Conservation (phyloP, 2,888 invertebrate species). For the Acleris literana region DNA sequence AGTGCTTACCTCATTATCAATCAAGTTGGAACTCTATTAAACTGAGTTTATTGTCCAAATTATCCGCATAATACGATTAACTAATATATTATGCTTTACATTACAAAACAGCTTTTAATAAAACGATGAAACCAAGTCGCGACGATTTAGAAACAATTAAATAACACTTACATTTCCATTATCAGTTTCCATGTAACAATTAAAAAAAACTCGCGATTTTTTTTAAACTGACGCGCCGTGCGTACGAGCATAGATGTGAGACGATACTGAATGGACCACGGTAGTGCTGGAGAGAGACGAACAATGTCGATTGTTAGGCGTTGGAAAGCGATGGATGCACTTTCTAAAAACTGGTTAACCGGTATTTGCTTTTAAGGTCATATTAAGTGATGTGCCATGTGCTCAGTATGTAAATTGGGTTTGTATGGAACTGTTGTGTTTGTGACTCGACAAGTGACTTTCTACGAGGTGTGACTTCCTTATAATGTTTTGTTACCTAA, state of each 20-base stretch:
- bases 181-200: conserved; percentile 40
- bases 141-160: conserved; percentile 2
- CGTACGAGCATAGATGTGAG: conserved; percentile 49
- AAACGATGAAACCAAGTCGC: not conserved
- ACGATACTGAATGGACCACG: conserved; percentile 50
- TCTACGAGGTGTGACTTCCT: not conserved
- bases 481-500: too few relatives aligned
- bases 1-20: too few relatives aligned
- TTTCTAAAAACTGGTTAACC: conserved; percentile 72
- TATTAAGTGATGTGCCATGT: conserved; percentile 45
- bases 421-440: too few relatives aligned
- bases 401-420: not conserved
- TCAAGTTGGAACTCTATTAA: too few relatives aligned
- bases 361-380: conserved; percentile 73
- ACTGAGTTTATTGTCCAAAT: too few relatives aligned
- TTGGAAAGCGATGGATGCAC: conserved; percentile 56
- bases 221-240: conserved; percentile 28
- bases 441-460: not conserved
- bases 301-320: conserved; percentile 24
- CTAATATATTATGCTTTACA: too few relatives aligned
- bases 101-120: not conserved
- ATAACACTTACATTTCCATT: conserved; percentile 40
- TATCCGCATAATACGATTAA: too few relatives aligned
- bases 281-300: conserved; percentile 49
- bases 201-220: conserved; percentile 8